These are phyloP conservation scores for Microctenopoma steveboyesi DNA, from an alignment of 2,797 vertebrate species.

Conservation along the genomic window DNA sequence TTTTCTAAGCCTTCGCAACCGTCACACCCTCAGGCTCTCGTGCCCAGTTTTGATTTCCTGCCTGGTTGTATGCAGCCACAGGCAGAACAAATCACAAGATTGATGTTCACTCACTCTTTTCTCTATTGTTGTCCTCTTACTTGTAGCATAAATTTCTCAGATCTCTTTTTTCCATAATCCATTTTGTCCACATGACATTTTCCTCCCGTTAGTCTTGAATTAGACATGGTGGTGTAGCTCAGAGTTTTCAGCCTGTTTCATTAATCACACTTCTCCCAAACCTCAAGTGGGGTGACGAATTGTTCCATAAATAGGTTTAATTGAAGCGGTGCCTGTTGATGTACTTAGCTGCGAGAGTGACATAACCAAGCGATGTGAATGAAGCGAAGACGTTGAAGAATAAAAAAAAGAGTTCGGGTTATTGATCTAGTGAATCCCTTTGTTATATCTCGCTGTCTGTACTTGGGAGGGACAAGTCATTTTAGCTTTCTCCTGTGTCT, in stretches of 20 bases:
- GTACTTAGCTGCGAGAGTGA: conserved; percentile 13
- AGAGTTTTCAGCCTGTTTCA: conserved; percentile 27
- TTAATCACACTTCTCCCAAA: conserved; percentile 9
- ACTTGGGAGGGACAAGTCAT: neutral
- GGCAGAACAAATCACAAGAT: conserved; percentile 10
- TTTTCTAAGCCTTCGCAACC: conserved; percentile 24
- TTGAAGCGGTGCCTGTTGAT: conserved; percentile 1
- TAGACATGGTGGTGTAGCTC: conserved; percentile 11
- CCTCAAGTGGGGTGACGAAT: conserved; percentile 43
- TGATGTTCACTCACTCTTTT: conserved; percentile 1
- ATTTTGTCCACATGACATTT: neutral
- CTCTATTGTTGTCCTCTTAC: neutral
- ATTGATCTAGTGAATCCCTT: conserved; percentile 3
- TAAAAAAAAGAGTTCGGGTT: conserved; percentile 6
- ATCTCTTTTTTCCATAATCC: neutral
- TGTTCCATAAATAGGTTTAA: conserved; percentile 42
- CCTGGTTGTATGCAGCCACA: conserved; percentile 22
- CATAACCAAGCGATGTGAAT: conserved; percentile 7
- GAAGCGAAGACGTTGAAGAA: neutral
- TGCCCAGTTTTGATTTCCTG: conserved; percentile 55
- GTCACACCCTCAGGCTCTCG: conserved; percentile 18
- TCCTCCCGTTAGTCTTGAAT: neutral
- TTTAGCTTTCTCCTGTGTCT: neutral
- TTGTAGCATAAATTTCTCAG: neutral
- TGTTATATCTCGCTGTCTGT: neutral